Evolutionary conservation across 2,113 vertebrate genomes (phyloP), one percentile per base, ranked within the genome.

Genomic region (Burhinus oedicnemus): DNA sequence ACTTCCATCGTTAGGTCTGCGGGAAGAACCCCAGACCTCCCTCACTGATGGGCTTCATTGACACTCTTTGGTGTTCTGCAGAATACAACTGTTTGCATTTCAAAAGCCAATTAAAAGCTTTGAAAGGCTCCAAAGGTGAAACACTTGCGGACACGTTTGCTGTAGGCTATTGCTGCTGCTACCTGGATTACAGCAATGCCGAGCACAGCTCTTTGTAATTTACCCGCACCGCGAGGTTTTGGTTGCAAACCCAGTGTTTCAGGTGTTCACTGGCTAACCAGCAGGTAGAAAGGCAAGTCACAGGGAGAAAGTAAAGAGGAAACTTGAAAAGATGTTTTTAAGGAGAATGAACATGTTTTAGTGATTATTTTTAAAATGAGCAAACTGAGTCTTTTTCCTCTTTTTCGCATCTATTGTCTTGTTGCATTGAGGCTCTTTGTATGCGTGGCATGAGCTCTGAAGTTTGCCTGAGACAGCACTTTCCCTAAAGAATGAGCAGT

Each of bases 1-100:
- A 5, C 40, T 5, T 4, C 19, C 8, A 4, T 2, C 1, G 0
- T 30, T 30, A 0, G 2, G 25, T 5, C 42, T 57, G n/a, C 0
- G 1, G 49, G 40, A 40, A 40, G 86, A 25, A 18, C 32, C 30
- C 27, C 20, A 1, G 1, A 5, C 34, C 20, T 29, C 42, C 13
- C 26, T 36, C 34, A 40, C 29, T 3, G 0, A 7, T 0, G 16
- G 82, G 42, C 29, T 25, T 60, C 66, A 10, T 0, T 6, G 36
- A 7, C 19, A 8, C 51, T 32, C 30, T 45, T 11, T 19, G 15
- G 1, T 11, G 60, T 44, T 58, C 61, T 54, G 34, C 22, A 21
- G n/a, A 47, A 65, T 4, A 9, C 3, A 49, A 23, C 29, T 18
- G 20, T 47, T 29, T 58, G 38, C 38, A 3, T 38, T 76, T 30